Evolutionary conservation across 1,140 invertebrate species (phyloP).

Genomic region (Rhyacophila brunnea): DNA sequence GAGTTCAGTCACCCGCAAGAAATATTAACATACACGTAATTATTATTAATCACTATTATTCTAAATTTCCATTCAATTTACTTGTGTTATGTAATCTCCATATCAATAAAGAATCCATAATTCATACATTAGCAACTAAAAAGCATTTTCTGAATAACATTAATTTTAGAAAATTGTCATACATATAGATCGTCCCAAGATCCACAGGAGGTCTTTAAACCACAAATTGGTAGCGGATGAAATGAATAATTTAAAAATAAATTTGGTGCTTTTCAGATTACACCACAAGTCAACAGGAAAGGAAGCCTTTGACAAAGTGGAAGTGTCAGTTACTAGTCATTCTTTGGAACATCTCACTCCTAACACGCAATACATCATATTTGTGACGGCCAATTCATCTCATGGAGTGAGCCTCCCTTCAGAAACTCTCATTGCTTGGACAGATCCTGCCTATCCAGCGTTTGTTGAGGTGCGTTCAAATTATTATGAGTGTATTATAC

Average conservation of each 20-base stretch:
- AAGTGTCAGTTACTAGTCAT: constrained; percentile 65
- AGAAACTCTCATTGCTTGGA: constrained; percentile 80
- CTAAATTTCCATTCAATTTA: too few relatives aligned
- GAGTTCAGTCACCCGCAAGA: constrained; percentile 75
- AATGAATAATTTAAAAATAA: too few relatives aligned
- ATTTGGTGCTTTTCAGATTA: constrained; percentile 54
- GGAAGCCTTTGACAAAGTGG: constrained; percentile 57
- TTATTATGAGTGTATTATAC: too few relatives aligned
- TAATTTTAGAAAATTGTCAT: too few relatives aligned
- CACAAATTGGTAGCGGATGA: too few relatives aligned
- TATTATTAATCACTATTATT: too few relatives aligned
- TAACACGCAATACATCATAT: constrained; percentile 77
- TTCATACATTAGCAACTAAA: too few relatives aligned
- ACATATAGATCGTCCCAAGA: too few relatives aligned
- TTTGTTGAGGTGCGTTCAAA: constrained; percentile 69
- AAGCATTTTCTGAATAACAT: too few relatives aligned
- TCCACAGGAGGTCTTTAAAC: too few relatives aligned
- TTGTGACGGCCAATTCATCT: constrained; percentile 67
- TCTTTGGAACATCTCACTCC: constrained; percentile 68
- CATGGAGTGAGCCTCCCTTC: constrained; percentile 70
- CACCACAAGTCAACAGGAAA: constrained; percentile 65
- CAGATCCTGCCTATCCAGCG: constrained; percentile 81
- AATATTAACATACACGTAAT: constrained; percentile 70
- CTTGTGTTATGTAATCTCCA: too few relatives aligned
- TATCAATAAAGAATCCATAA: too few relatives aligned